Base-by-base conservation (phyloP, 2,888 invertebrate genomes). In the Pyrocoelia pectoralis region DNA sequence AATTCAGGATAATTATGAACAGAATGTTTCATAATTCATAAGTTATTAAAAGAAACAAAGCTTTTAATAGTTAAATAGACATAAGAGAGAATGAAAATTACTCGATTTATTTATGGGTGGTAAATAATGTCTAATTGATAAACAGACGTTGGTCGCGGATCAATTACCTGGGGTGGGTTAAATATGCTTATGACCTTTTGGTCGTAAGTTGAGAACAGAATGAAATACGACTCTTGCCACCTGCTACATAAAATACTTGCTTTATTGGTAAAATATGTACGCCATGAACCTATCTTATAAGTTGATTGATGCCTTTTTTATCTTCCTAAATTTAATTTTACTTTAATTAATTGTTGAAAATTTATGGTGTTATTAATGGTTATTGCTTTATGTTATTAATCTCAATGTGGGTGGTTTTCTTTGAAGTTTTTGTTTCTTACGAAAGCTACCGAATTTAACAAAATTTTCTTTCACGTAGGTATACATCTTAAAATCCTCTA, bases 161-260 rank as follows among this genome's bases (percentile, higher is more conserved):
- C 59, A 59, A 59, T 59, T 59, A 59, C 59, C 59, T 53, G 53
- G 38, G 38, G 59, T 15, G 38, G 59, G 59, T 59, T 59, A 59
- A 59, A 46, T 48, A 48, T 59, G 52, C 48, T 53, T 46, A 29
- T 33, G 59, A 59, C 59, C 59, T 53, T 38, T 33, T 53, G 56
- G 61, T 46, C 56, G 50, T 52, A 40, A n/a, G 17, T 28, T 33
- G 63, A 57, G 66, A 66, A 68, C 69, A 61, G 53, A 55, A 68
- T 69, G 68, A 70, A 70, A 67, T 70, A 70, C 62, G 59, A 57
- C 68, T 65, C 61, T 61, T 66, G 68, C 68, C 66, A 67, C 62
- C 62, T 60, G 64, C 63, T 57, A 57, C 70, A 70, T 70, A 68
- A 70, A 70, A 64, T 66, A 59, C 56, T 29, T 59, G 65, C 53